phyloP scores from a whole-genome alignment of 2,888 invertebrate species.

The Sabatieria punctata region DNA sequence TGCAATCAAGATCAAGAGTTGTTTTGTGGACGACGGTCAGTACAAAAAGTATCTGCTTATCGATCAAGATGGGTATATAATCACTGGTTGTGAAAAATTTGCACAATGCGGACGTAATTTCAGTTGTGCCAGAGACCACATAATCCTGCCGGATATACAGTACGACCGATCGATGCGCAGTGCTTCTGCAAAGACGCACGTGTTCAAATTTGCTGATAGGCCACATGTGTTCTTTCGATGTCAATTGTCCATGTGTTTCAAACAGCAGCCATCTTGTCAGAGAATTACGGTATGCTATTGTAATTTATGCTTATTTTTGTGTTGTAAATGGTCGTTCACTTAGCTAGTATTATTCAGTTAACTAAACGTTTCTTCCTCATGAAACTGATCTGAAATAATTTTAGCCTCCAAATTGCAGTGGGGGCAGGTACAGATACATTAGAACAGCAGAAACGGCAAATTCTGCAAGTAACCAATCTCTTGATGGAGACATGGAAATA shows the following conservation, averaged over 20 bases:
- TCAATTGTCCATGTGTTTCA: constrained; percentile 2
- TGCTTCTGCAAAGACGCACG: constrained; percentile 4
- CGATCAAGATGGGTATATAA: constrained; percentile 1
- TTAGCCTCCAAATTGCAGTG: constrained; percentile 4
- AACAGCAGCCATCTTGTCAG: background rate
- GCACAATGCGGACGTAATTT: background rate
- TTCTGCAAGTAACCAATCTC: background rate
- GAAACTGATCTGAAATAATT: too few species aligned
- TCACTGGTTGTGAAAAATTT: background rate
- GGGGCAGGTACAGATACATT: background rate
- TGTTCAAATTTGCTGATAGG: constrained; percentile 7
- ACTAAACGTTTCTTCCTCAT: too few species aligned
- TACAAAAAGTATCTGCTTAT: background rate
- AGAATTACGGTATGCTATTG: background rate
- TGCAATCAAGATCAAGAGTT: constrained; percentile 4
- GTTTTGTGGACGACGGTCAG: constrained; percentile 5
- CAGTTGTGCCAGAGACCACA: constrained; percentile 1
- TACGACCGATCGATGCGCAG: background rate
- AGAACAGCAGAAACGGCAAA: background rate
- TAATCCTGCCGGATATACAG: constrained; percentile 3
- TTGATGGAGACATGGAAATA: background rate
- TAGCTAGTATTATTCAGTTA: too few species aligned
- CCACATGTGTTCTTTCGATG: constrained; percentile 3
- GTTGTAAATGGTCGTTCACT: too few species aligned
- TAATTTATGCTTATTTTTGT: background rate